A percentile compares a stretch with the other conserved stretches of the same genome.
Evolutionary conservation across 2,888 invertebrate species (phyloP).

Genomic region (Stratiomys singularior): DNA sequence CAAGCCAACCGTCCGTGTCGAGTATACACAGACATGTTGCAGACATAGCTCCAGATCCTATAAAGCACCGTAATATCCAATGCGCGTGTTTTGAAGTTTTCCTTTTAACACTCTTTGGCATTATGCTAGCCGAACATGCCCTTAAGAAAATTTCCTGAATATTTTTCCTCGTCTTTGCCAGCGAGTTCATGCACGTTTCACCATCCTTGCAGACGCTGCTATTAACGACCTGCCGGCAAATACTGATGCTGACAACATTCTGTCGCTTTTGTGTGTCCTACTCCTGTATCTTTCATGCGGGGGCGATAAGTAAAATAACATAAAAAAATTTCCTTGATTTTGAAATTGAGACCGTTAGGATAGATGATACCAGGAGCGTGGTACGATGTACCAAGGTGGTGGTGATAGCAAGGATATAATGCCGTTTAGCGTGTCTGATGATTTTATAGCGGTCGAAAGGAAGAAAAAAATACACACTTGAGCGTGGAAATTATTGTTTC

Average conservation of each 20-base stretch:
- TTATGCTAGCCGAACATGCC: background rate
- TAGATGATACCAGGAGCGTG: background rate
- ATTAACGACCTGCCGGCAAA: slow-evolving; percentile 25
- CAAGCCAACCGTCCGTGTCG: slow-evolving; percentile 18
- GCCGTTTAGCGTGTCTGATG: too few relatives aligned
- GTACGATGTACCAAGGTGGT: too few relatives aligned
- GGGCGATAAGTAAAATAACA: background rate
- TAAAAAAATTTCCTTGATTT: background rate
- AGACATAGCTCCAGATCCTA: background rate
- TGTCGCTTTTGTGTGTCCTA: background rate
- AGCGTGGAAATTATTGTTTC: too few relatives aligned
- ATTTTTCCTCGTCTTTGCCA: background rate
- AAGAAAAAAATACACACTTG: too few relatives aligned
- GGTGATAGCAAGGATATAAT: too few relatives aligned
- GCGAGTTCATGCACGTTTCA: background rate
- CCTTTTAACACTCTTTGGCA: background rate
- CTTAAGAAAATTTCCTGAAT: too few relatives aligned
- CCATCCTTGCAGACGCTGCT: slow-evolving; percentile 22
- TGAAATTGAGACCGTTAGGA: slow-evolving; percentile 18
- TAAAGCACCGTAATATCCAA: background rate
- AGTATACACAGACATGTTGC: background rate
- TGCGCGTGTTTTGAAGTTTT: background rate
- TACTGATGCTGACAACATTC: slow-evolving; percentile 16
- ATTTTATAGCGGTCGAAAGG: too few relatives aligned
- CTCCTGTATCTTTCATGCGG: background rate